Percentiles rank a stretch among this genome's conserved stretches.
Evolutionary conservation across 2,888 invertebrate species (phyloP).

Genomic region (Conops quadrifasciatus): DNA sequence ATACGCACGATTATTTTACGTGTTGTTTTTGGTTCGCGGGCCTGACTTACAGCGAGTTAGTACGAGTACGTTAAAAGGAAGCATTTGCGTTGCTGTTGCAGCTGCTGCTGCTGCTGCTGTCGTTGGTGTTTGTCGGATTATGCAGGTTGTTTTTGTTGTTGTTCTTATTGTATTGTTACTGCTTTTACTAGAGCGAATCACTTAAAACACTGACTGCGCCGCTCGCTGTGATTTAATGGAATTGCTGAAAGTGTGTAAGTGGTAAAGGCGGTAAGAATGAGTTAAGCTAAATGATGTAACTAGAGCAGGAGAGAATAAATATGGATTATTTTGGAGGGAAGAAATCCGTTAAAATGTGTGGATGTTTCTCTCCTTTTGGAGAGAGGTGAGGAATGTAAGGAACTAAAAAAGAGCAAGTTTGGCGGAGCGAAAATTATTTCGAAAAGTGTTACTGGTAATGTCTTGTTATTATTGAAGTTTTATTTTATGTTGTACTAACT

Average conservation of each 20-base stretch:
- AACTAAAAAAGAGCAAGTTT: background rate
- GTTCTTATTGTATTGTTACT: background rate
- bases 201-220: constrained; percentile 45
- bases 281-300: background rate
- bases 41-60: background rate
- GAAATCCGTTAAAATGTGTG: no score
- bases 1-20: no score
- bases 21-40: background rate
- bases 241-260: constrained; percentile 26
- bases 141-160: constrained; percentile 9
- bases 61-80: constrained; percentile 2
- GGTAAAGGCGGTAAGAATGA: constrained; percentile 5
- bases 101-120: constrained; percentile 20
- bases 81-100: constrained; percentile 21
- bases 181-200: constrained; percentile 7
- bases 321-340: no score
- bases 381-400: background rate
- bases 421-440: background rate
- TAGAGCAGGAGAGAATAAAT: no score
- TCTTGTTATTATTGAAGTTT: no score
- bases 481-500: no score
- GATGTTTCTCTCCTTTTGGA: no score
- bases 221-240: constrained; percentile 57
- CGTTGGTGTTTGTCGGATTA: background rate
- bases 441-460: no score